phyloP scores from a whole-genome alignment of 2,797 vertebrate species.

The Syndactyla subalaris region DNA sequence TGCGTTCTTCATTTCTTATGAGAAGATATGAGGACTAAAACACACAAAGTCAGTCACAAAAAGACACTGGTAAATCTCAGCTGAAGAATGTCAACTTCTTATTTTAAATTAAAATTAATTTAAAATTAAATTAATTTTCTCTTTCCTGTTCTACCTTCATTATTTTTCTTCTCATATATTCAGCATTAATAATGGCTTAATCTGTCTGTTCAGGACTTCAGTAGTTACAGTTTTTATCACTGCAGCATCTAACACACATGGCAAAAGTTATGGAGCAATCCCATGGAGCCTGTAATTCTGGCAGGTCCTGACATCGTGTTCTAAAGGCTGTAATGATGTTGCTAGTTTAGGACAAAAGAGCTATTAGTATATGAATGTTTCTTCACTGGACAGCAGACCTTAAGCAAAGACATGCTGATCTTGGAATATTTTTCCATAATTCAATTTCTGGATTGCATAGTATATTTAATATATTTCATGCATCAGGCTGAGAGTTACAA shows the following conservation, averaged over 20 bases:
- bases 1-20: neutral
- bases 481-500: neutral
- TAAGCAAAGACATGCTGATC: neutral
- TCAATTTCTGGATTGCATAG: neutral
- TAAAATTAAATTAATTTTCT: constrained; percentile 17
- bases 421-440: neutral
- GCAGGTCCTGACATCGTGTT: neutral
- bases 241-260: neutral
- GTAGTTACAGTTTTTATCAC: neutral
- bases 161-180: neutral
- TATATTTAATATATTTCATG: neutral
- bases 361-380: neutral
- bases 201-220: neutral
- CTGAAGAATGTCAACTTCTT: constrained; percentile 2
- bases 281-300: neutral
- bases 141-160: neutral
- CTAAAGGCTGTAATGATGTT: neutral
- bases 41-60: neutral
- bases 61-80: neutral
- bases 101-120: constrained; percentile 18
- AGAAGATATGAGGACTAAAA: neutral
- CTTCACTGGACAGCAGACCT: neutral
- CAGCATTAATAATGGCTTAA: neutral
- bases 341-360: neutral
- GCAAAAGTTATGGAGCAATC: neutral